Evolutionary conservation across 2,888 invertebrate genomes (phyloP).

Genomic region (Nasonovia ribisnigri): DNA sequence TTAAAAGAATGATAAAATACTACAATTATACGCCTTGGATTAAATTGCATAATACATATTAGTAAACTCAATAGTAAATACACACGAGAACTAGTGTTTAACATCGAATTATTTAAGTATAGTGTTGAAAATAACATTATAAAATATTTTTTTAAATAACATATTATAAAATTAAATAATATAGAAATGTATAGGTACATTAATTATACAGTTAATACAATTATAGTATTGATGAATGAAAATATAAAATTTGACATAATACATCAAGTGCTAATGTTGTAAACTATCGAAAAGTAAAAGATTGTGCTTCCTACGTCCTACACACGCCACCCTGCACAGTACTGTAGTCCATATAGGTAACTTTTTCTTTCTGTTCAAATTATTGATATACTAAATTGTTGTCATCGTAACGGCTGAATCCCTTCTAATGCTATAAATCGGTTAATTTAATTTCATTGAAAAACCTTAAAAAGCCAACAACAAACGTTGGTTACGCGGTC

Average conservation of each 20-base stretch:
- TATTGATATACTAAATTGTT: neutral
- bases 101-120: neutral
- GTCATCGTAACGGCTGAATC: neutral
- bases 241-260: neutral
- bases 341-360: neutral
- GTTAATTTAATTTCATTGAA: slow-evolving; percentile 40
- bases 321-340: neutral
- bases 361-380: neutral
- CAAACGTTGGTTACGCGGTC: neutral
- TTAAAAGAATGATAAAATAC: neutral
- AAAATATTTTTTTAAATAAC: neutral
- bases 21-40: neutral
- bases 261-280: neutral
- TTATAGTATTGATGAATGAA: neutral
- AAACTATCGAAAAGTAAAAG: neutral
- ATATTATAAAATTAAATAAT: neutral
- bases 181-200: neutral
- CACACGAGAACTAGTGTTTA: neutral
- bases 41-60: neutral
- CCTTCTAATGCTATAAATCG: slow-evolving; percentile 31
- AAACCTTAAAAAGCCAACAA: slow-evolving; percentile 22
- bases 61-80: neutral
- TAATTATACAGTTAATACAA: neutral
- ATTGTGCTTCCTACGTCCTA: neutral
- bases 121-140: neutral